Conservation (phyloP, 2,888 invertebrate genomes). For the Lepidocyrtoides sp. region DNA sequence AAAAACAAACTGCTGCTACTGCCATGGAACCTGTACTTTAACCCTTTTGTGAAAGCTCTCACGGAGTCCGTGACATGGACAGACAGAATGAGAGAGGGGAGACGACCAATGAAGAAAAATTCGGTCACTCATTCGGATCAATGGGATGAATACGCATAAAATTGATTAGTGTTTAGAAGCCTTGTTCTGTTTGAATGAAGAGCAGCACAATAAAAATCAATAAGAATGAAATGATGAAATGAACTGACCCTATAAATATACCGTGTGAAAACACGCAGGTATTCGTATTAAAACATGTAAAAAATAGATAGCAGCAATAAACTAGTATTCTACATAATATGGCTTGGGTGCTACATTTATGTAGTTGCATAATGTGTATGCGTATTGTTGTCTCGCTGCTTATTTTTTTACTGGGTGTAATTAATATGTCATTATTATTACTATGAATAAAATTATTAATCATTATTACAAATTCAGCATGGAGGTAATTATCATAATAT, state of each 20-base stretch:
- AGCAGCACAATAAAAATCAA: slow-evolving; percentile 24
- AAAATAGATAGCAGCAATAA: background rate
- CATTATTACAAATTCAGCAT: slow-evolving; percentile 16
- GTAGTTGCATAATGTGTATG: background rate
- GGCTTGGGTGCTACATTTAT: too few relatives aligned
- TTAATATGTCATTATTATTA: slow-evolving; percentile 19
- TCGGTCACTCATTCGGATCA: background rate
- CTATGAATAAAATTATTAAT: background rate
- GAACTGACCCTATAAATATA: background rate
- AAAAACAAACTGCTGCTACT: slow-evolving; percentile 6
- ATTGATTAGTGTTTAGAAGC: background rate
- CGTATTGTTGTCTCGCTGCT: background rate
- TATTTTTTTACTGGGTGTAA: background rate
- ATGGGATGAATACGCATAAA: background rate
- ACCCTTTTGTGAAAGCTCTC: background rate
- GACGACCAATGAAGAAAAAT: background rate
- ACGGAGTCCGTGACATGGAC: background rate
- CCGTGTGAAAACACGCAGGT: slow-evolving; percentile 15
- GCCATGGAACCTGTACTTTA: slow-evolving; percentile 31
- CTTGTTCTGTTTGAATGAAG: slow-evolving; percentile 4
- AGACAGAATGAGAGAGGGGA: slow-evolving; percentile 3
- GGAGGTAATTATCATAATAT: too few relatives aligned
- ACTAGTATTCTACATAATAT: background rate
- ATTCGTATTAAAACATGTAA: background rate
- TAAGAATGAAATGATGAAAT: background rate